Percentiles rank a stretch among this genome's conserved stretches.
These are phyloP conservation scores for Bradypodion ventrale DNA, from an alignment of 2,797 vertebrate genomes.

Conservation along the genomic window DNA sequence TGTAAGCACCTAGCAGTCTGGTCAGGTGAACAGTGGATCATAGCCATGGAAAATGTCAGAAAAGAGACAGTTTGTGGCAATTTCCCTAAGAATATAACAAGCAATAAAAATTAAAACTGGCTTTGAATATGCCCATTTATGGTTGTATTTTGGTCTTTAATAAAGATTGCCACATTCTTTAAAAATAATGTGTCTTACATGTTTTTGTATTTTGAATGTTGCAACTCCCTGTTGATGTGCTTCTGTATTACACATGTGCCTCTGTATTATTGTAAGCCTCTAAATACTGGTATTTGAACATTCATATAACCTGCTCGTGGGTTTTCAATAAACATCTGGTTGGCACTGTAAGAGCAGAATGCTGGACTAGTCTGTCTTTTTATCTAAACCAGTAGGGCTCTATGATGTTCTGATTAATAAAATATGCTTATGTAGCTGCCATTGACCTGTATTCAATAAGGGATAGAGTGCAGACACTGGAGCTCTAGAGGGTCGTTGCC, in stretches of 20 bases:
- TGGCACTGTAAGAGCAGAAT: neutral
- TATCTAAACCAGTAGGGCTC: neutral
- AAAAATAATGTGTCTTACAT: neutral
- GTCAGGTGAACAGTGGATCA: too few species aligned
- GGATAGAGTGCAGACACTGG: neutral
- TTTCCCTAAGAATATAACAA: too few species aligned
- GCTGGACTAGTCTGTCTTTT: neutral
- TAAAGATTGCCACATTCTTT: neutral
- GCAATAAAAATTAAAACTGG: too few species aligned
- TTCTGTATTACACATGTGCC: too few species aligned
- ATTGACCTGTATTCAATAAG: neutral
- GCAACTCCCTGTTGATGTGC: too few species aligned
- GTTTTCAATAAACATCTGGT: neutral
- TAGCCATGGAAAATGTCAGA: too few species aligned
- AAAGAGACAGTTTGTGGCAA: too few species aligned
- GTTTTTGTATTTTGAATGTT: too few species aligned
- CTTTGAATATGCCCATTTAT: too few species aligned
- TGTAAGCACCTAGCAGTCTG: too few species aligned
- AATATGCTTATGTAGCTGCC: constrained; percentile 5
- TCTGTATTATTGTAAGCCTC: too few species aligned
- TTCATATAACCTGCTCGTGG: neutral
- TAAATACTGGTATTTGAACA: neutral
- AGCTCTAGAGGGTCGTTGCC: neutral
- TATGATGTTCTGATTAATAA: neutral
- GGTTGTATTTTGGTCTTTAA: neutral